Evolutionary conservation across 2,888 invertebrate species (phyloP), one percentile per base, ranked within the genome.

Genomic region (Catocala sponsa): DNA sequence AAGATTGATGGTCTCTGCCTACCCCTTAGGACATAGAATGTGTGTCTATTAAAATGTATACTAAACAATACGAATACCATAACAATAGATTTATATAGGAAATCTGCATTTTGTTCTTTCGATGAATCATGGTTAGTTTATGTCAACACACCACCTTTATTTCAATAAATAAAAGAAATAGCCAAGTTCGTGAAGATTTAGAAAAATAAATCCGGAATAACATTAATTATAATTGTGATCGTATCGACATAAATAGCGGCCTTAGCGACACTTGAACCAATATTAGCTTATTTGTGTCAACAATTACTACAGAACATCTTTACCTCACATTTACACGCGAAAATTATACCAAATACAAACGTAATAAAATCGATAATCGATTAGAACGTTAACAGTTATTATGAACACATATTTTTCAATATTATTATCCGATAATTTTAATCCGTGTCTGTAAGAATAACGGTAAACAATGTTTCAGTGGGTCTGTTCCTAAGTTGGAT

Each of bases 171-270:
- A 38, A 38, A 38, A 38, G 35, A 38, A 38, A 7, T 38, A 7
- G 7, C 6, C 35, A 38, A 38, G 2, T 25, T 25, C 6, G 48
- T 10, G 11, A 12, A 38, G 51, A 60, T 65, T 64, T 55, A 61
- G 57, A 66, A 70, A 65, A 70, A 65, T 64, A 65, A 70, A 65
- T 64, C 64, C 70, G 74, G 70, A 78, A 57, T 69, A 78, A 65
- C 58, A 55, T 65, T 55, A 63, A 52, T 63, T 55, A 63, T 67
- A 42, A 61, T 64, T 63, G 65, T 73, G 71, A 68, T 65, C 25
- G 52, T 79, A 80, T 77, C 80, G 74, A 69, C 78, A 66, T 70
- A 80, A 82, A 83, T 80, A 84, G 75, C 74, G 76, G 74, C 84
- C 80, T 80, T 75, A 76, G 56, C 53, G 64, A 74, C 84, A 83